Evolutionary conservation across 2,888 invertebrate species (phyloP), one percentile per base, ranked within the genome.

Genomic region (Folsomia manolachei): DNA sequence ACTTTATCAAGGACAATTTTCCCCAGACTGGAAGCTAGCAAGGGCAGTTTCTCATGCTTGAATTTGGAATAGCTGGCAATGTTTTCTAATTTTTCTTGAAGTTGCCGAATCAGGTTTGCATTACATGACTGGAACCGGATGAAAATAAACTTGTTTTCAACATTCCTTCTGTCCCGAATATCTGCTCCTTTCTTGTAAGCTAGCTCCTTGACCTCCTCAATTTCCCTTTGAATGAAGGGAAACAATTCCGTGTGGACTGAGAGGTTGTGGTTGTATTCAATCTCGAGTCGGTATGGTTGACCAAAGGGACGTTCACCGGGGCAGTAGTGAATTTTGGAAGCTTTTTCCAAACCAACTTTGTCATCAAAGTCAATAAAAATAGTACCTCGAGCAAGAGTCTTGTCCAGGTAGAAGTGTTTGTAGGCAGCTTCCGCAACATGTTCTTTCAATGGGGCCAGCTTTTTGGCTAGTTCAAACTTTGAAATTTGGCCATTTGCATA

Each of bases 271-370:
- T 53, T 70, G 27, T 65, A 70, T 24, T 72, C 72, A 25, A 72
- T 51, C 64, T 72, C 72, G 9, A 64, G 23, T 18, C 72, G 56
- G 14, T 62, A 27, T n/a, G 62, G 65, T 26, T 72, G 72, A 1
- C 62, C 68, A 21, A 39, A 52, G 4, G 14, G 7, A 14, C 14
- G 7, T 39, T 39, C 39, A 4, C 14, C 14, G 4, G 39, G 14
- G 39, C 39, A 39, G 14, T 39, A 39, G 14, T 39, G 7, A 39
- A 39, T 39, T 39, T 39, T 39, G 4, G 39, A 39, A 9, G 39
- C 52, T 7, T 18, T 11, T 24, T 51, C 24, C 4, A 19, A 1
- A 2, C 14, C 53, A 7, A 52, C 21, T 21, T 52, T 25, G 52
- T 24, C 18, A n/a, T 51, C 39, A 1, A 52, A 14, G 1, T 1